Evolutionary conservation across 2,888 invertebrate genomes (phyloP), one percentile per base, ranked within the genome.

Genomic region (Anaspis maculata): DNA sequence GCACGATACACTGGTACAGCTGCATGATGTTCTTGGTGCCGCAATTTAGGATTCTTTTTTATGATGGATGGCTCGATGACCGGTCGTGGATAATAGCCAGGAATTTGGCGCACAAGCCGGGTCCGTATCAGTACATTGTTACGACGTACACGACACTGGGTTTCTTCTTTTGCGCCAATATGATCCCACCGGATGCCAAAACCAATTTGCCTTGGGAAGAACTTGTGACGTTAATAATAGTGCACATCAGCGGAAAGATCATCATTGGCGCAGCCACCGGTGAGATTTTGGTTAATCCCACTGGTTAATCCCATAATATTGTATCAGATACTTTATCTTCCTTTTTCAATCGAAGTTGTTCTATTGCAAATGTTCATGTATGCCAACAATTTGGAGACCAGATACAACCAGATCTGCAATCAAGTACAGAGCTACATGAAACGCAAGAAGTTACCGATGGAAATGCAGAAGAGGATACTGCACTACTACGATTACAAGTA

Each of bases 181-280:
- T 27, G 30, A 30, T 13, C 21, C 30, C 21, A 15, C 6, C 2
- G 7, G 13, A 35, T 10, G n/a, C n/a, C n/a, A n/a, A n/a, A n/a
- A n/a, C n/a, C n/a, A n/a, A n/a, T n/a, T n/a, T 35, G 2, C 22
- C 12, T 3, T 29, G 30, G 30, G 29, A 30, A 19, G 34, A 34
- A 19, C 25, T 21, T 25, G 13, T 34, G 3, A 23, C 26, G 11
- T 15, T 21, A 3, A 25, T 34, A 3, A 6, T 29, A n/a, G 30
- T 13, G 15, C 30, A 27, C 15, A 34, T 34, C n/a, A 27, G 32
- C 27, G 35, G 21, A 16, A 34, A 46, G 37, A 50, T 25, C 43
- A 48, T 21, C 51, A 50, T 40, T 22, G 53, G 23, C 70, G 72
- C 38, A 77, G 77, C 45, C 77, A 77, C 4, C 5, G 35, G 30